Evolutionary conservation across 2,797 vertebrate species (phyloP), one percentile per base, ranked within the genome.

Genomic region (Aselliscus stoliczkanus): DNA sequence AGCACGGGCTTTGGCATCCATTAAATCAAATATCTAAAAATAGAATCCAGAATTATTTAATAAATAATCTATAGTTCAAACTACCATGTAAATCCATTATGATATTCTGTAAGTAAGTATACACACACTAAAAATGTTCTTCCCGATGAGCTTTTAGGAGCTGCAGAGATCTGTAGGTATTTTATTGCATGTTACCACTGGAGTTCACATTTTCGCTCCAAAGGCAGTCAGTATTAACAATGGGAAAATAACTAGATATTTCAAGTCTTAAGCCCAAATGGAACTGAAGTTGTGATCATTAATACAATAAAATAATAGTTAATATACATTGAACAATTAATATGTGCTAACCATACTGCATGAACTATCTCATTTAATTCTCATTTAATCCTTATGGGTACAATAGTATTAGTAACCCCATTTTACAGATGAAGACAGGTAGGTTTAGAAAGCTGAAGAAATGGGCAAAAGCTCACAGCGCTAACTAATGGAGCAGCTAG

Each of bases 1-100:
- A 98, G 99, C 99, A 98, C 99, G 99, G 97, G 99, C 99, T 99
- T 99, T 99, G 98, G 99, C 99, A 99, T 99, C 99, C 99, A 99
- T 99, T 99, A 99, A 99, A 98, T 99, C 99, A 99, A 99, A 99
- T 99, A 99, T 99, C 99, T 99, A 98, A 97, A 98, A 99, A 97
- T 96, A 98, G 98, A 99, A 99, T 97, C 98, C 98, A 99, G 90
- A 98, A 98, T 92, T 29, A 96, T 77, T 98, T 87, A 98, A 37
- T 4, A 76, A 73, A 69, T 69, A 52, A 62, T 18, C 29, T 73
- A 27, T 7, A 4, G 47, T 81, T 88, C 56, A 87, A 69, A 50
- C 5, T 13, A 42, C 14, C 27, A 58, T n/a, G 23, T 62, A 69
- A 52, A 76, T 37, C 6, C 50, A 77, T 12, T 67, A 1, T 44